Evolutionary conservation across 2,797 vertebrate species (phyloP), one percentile per base, ranked within the genome.

Genomic region (Sandelia bainsii): DNA sequence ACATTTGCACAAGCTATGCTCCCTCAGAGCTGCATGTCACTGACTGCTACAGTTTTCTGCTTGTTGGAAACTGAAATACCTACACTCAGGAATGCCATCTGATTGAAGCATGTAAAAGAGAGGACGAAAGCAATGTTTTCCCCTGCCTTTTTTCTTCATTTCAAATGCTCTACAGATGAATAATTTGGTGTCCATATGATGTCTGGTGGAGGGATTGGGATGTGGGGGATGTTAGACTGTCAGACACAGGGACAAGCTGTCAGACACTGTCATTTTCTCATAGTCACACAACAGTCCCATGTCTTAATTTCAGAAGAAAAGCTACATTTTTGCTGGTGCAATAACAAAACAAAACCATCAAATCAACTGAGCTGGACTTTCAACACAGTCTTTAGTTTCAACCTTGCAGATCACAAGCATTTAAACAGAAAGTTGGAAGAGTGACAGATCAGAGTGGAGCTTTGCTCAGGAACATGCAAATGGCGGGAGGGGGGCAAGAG

Each of bases 241-340:
- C 74, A 81, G 65, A 65, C 16, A 2, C 39, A 37, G 45, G 59
- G 67, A 75, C 72, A 77, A 69, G 69, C 80, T 84, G 84, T 61
- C 59, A 71, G 25, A 11, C 16, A n/a, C 22, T 68, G 62, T 72
- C 59, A 66, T 57, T 67, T 56, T 40, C 20, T 48, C 49, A 42
- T 22, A 34, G 54, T 62, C 46, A 20, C 53, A 53, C 53, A 75
- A 75, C 62, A 63, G 20, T 40, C 8, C 27, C 12, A 20, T 49
- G 22, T 66, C 62, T 75, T 70, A 17, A 69, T 76, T 78, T 52
- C 12, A 7, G 46, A n/a, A 48, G 56, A 50, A n/a, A 39, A 39
- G 48, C 27, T 45, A 46, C 9, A 8, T 45, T 42, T 79, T 37
- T 39, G 8, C 59, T 39, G 44, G 46, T 62, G 60, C 54, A 68